Conservation (phyloP, 2,888 invertebrate species). For the Diaperis boleti region DNA sequence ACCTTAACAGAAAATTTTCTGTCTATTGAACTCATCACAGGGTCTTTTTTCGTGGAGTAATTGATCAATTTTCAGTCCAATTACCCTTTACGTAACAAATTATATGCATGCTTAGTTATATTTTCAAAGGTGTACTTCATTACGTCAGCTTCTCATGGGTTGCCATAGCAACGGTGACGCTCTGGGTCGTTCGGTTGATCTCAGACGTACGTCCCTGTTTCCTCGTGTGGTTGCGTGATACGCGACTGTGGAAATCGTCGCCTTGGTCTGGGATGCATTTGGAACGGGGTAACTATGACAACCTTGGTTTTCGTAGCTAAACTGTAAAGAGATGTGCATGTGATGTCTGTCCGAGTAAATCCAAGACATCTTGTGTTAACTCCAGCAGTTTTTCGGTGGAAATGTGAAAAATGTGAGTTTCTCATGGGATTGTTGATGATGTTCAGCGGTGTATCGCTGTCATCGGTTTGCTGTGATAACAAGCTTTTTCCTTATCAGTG, state of each 20-base stretch:
- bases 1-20: conserved; percentile 34
- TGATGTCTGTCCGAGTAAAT: conserved; percentile 42
- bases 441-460: conserved; percentile 19
- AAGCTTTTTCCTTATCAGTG: conserved; percentile 36
- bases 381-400: conserved; percentile 7
- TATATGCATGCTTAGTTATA: conserved; percentile 44
- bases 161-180: conserved; percentile 64
- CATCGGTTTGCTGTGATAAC: conserved; percentile 31
- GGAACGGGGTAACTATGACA: conserved; percentile 60
- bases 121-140: conserved; percentile 53
- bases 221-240: conserved; percentile 23
- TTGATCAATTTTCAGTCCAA: conserved; percentile 20
- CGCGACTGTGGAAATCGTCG: conserved; percentile 1
- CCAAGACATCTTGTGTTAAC: conserved; percentile 35
- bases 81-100: conserved; percentile 37
- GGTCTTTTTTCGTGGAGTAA: background rate
- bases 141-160: conserved; percentile 60
- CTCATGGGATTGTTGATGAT: conserved; percentile 4
- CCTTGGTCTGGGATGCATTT: conserved; percentile 52
- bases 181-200: conserved; percentile 46
- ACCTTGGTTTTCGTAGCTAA: conserved; percentile 52
- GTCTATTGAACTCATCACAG: background rate
- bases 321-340: conserved; percentile 46
- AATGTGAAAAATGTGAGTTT: conserved; percentile 19
- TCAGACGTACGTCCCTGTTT: conserved; percentile 54